These are phyloP conservation scores for Agrilus biguttatus DNA, from an alignment of 2,888 invertebrate genomes.

Conservation along the genomic window DNA sequence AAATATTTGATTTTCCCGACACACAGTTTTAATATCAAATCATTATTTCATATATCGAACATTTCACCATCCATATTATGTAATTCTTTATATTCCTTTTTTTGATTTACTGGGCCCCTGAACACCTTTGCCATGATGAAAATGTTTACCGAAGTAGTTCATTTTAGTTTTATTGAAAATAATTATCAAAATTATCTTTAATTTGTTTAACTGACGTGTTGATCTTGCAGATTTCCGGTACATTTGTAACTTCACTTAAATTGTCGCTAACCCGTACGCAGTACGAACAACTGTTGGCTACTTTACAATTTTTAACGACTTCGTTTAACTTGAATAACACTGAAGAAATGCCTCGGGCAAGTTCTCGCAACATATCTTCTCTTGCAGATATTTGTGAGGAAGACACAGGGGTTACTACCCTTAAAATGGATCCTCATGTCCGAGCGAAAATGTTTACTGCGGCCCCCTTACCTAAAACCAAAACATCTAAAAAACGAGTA, in stretches of 20 bases:
- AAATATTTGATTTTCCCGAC: too few relatives aligned
- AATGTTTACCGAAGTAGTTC: too few relatives aligned
- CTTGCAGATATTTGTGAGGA: conserved; percentile 31
- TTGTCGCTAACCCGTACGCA: conserved; percentile 74
- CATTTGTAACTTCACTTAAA: conserved; percentile 70
- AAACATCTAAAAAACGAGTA: conserved; percentile 4
- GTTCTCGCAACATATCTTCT: conserved; percentile 14
- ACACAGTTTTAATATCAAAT: too few relatives aligned
- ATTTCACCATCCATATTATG: too few relatives aligned
- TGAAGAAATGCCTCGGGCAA: conserved; percentile 17
- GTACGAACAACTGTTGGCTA: conserved; percentile 79
- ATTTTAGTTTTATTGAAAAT: too few relatives aligned
- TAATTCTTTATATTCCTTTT: too few relatives aligned
- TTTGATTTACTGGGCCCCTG: too few relatives aligned
- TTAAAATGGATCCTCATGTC: conserved; percentile 48
- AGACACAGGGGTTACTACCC: conserved; percentile 33
- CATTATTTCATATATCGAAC: too few relatives aligned
- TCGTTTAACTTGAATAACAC: conserved; percentile 24
- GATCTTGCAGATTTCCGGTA: conserved; percentile 46
- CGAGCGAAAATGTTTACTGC: conserved; percentile 39
- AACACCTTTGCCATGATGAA: too few relatives aligned
- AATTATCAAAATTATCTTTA: too few relatives aligned
- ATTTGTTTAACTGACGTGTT: background rate
- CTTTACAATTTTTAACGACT: conserved; percentile 34
- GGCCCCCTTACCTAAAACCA: conserved; percentile 10